Conservation (phyloP, 2,888 invertebrate genomes). For the Campoplex capitator region DNA sequence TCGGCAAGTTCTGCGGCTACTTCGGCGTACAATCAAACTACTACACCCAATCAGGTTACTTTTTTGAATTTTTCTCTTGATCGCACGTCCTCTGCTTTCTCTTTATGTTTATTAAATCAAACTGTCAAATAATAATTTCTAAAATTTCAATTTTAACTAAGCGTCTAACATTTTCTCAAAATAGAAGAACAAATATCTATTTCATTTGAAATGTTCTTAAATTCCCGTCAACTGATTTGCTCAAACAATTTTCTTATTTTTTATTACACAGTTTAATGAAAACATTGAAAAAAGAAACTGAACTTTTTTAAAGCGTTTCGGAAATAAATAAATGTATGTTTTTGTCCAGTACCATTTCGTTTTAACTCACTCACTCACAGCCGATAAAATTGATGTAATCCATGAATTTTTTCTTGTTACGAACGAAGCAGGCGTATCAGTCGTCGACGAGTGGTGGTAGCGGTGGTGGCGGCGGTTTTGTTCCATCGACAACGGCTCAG, state of each 20-base stretch:
- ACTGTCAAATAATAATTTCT: too few relatives aligned
- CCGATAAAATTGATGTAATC: not conserved
- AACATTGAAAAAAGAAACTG: too few relatives aligned
- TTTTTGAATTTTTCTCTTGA: not conserved
- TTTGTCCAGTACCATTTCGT: not conserved
- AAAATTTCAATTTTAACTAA: too few relatives aligned
- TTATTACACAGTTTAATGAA: too few relatives aligned
- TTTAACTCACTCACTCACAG: not conserved
- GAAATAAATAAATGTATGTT: not conserved
- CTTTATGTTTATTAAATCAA: too few relatives aligned
- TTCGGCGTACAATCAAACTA: conserved; percentile 80
- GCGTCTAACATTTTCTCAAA: too few relatives aligned
- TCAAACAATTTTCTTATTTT: too few relatives aligned
- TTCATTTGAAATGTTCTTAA: too few relatives aligned
- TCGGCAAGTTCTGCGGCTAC: conserved; percentile 75
- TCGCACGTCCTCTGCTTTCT: not conserved
- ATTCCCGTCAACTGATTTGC: too few relatives aligned
- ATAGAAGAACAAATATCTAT: too few relatives aligned
- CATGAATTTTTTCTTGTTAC: not conserved
- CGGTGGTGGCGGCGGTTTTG: conserved; percentile 74
- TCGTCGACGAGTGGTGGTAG: conserved; percentile 73
- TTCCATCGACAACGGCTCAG: conserved; percentile 81
- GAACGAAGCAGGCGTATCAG: conserved; percentile 78
- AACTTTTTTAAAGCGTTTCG: too few relatives aligned
- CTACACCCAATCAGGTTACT: conserved; percentile 81